Base-by-base conservation (phyloP, 2,797 vertebrate genomes). In the Chaunax sp. region DNA sequence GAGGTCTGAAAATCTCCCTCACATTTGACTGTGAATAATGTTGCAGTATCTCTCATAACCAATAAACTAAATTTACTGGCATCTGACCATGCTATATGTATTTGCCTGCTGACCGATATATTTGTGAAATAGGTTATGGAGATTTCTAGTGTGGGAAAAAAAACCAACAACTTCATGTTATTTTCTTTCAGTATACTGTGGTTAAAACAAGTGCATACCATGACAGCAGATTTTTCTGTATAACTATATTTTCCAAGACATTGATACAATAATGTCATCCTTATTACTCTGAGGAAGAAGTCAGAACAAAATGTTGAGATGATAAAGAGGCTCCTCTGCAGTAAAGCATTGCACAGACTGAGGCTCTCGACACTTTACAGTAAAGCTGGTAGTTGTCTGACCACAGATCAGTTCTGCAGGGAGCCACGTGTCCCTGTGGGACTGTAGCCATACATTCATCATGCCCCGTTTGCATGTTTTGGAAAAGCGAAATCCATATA, bases 391-490 rank as follows among this genome's bases (percentile, higher is more conserved):
- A 47, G 70, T 43, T 58, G 18, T 55, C 69, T 80, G 83, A 81
- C 78, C 87, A 79, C 71, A 75, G 66, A 81, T 81, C 73, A 58
- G 50, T 84, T 80, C 38, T 40, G 38, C 14, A 40, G 38, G 15
- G 38, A 16, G 38, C 69, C 75, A 46, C 45, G 28, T 64, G 62
- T 84, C 82, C 77, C 64, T n/a, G 62, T 12, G 53, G 77, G 61
- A 65, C 70, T 25, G 1, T 47, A 70, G 64, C 75, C 70, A 65
- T 66, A 86, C 89, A 91, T 93, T 92, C 73, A 91, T 93, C 87
- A 88, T 90, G 78, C 81, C 84, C n/a, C 93, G 88, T 87, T 91
- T 90, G 80, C 82, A 79, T 89, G 77, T 89, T 89, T 92, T 91
- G 86, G 59, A 69, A 82, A 83, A 82, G 75, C 61, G 84, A 87